Conservation (phyloP, 2,113 vertebrate genomes). For the Nycticryphes semicollaris region DNA sequence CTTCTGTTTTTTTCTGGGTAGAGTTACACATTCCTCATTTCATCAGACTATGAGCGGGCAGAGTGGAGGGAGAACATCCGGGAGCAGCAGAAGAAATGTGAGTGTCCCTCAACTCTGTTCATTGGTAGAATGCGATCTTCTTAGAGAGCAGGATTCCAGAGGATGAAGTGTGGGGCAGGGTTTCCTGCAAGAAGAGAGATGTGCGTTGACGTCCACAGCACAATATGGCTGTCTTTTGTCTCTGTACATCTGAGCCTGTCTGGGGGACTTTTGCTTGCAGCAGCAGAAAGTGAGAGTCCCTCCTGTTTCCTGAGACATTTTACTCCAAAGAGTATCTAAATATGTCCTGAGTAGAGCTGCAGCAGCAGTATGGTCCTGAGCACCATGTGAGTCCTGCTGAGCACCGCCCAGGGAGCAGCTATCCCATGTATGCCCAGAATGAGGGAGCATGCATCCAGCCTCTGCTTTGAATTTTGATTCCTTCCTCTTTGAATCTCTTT, state of each 20-base stretch:
- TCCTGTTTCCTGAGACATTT: background rate
- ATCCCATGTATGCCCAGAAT: background rate
- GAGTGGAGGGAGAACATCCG: conserved; percentile 94
- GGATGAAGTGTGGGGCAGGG: background rate
- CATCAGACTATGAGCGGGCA: conserved; percentile 94
- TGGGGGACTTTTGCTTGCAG: background rate
- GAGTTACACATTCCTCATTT: conserved; percentile 94
- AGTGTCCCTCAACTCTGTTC: conserved; percentile 48
- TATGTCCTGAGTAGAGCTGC: background rate
- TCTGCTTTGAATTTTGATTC: background rate
- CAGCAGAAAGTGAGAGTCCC: background rate
- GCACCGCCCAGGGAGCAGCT: background rate
- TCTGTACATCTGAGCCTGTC: background rate
- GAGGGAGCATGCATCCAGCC: background rate
- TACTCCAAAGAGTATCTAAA: background rate
- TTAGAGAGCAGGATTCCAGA: background rate
- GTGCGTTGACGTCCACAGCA: background rate
- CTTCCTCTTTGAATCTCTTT: background rate
- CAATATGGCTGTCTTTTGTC: background rate
- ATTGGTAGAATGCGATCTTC: background rate
- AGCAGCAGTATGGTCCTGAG: background rate
- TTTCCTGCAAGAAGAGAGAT: background rate
- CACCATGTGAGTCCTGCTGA: fast-evolving
- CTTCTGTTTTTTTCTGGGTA: conserved; percentile 48
- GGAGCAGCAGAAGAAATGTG: conserved; percentile 98